Percentiles rank a stretch among this genome's conserved stretches.
phyloP scores from a whole-genome alignment of 1,140 invertebrate species.

The Harlomillsia oculata region DNA sequence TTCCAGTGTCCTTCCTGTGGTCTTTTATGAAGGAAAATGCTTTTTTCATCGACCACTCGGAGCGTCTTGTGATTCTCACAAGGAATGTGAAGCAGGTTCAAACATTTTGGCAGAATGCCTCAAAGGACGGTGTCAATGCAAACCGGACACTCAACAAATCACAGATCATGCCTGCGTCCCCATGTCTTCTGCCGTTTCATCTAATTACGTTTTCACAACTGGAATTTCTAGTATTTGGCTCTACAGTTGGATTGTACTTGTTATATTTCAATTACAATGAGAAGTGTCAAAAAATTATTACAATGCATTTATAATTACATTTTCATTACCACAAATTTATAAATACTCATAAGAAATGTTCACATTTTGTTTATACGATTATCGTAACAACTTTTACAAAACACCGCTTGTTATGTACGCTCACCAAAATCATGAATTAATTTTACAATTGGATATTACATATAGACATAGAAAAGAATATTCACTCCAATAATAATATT shows the following conservation, averaged over 20 bases:
- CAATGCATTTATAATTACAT: too few species aligned
- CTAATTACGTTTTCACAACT: not conserved
- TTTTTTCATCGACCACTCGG: conserved; percentile 29
- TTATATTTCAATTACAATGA: too few species aligned
- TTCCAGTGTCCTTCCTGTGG: conserved; percentile 21
- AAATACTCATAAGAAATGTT: too few species aligned
- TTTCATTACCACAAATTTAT: too few species aligned
- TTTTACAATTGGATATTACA: too few species aligned
- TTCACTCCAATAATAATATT: too few species aligned
- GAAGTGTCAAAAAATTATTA: too few species aligned
- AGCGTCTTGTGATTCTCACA: conserved; percentile 12
- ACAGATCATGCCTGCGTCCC: not conserved
- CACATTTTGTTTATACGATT: too few species aligned
- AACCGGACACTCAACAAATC: conserved; percentile 6
- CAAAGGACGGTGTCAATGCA: conserved; percentile 24
- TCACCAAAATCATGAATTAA: too few species aligned
- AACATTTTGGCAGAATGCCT: conserved; percentile 20
- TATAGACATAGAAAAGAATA: too few species aligned
- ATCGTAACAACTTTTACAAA: too few species aligned
- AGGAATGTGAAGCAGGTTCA: conserved; percentile 22
- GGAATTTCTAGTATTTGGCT: not conserved
- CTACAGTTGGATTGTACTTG: not conserved
- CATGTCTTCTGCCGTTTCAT: not conserved
- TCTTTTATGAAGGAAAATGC: conserved; percentile 24
- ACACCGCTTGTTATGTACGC: too few species aligned